Evolutionary conservation across 2,113 vertebrate genomes (phyloP), one percentile per base, ranked within the genome.

Genomic region (zebrafish (Danio rerio)): DNA sequence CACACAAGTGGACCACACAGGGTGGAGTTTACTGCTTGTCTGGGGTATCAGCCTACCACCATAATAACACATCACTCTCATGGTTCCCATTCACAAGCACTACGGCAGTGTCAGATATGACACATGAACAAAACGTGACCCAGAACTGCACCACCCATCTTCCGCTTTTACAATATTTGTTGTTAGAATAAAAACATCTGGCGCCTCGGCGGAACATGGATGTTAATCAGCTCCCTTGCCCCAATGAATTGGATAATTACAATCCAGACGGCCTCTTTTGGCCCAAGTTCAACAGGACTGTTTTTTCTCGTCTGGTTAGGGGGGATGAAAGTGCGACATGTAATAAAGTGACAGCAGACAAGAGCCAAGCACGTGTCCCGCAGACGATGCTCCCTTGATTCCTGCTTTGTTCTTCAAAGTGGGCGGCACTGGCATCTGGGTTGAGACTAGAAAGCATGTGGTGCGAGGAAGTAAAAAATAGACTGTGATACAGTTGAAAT

Each of bases 131-230:
- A 62, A 49, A 55, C 68, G 21, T 40, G 9, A 50, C 65, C 71
- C 16, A 75, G 58, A 69, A 52, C 81, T 21, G n/a, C 56, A 58
- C 10, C 58, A 9, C 11, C 52, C 15, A 11, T 59, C 49, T 20
- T 10, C 59, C 69, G 13, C 77, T 81, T 78, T 79, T 20, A 15
- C 40, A 68, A 65, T 58, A 66, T 85, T 87, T 84, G 74, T 85
- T 86, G 86, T 71, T 21, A 56, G 82, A 75, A 50, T 31, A 45
- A 31, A 80, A 83, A 86, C 87, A 88, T 90, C 88, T 90, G 87
- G 72, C 45, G 61, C 53, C 84, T 86, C 63, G 18, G 73, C 88
- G 59, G 88, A 86, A 82, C 80, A 68, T 21, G 72, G 74, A 85
- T 87, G 85, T 81, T 80, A 85, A 80, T 77, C 77, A 50, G 70